Evolutionary conservation across 2,797 vertebrate species (phyloP).

Genomic region (Sebastes steindachneri): DNA sequence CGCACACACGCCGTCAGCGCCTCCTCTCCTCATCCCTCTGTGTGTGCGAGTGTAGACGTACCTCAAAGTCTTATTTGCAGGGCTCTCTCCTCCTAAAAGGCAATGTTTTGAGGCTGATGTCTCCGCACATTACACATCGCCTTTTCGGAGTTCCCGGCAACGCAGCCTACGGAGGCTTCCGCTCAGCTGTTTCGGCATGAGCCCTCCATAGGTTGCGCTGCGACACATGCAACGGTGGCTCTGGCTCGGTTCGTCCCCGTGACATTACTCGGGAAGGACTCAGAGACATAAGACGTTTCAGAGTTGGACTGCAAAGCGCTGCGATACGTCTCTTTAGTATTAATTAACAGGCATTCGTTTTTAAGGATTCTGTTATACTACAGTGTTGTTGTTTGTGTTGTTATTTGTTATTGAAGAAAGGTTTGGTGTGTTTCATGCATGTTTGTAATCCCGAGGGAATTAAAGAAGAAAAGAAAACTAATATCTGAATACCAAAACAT

Average conservation of each 20-base stretch:
- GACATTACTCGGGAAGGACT: too few species aligned
- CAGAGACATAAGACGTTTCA: too few species aligned
- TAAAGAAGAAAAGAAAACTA: not conserved
- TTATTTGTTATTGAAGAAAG: not conserved
- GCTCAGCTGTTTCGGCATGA: fast-evolving
- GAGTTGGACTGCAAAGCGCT: too few species aligned
- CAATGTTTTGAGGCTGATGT: not conserved
- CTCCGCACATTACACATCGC: too few species aligned
- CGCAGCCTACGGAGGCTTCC: too few species aligned
- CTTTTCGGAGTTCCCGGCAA: too few species aligned
- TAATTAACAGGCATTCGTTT: not conserved
- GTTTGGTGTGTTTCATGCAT: not conserved
- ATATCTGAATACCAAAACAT: not conserved
- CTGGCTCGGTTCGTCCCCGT: too few species aligned
- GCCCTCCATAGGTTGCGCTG: fast-evolving
- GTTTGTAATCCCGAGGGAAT: not conserved
- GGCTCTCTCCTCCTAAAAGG: too few species aligned
- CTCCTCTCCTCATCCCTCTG: too few species aligned
- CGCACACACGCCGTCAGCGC: too few species aligned
- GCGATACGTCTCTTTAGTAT: not conserved
- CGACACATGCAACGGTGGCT: too few species aligned
- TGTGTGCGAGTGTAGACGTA: fast-evolving
- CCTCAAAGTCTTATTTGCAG: too few species aligned
- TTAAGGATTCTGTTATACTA: not conserved
- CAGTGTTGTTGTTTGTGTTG: not conserved